Evolutionary conservation across 2,888 invertebrate genomes (phyloP).

Genomic region (Orthonevra nobilis): DNA sequence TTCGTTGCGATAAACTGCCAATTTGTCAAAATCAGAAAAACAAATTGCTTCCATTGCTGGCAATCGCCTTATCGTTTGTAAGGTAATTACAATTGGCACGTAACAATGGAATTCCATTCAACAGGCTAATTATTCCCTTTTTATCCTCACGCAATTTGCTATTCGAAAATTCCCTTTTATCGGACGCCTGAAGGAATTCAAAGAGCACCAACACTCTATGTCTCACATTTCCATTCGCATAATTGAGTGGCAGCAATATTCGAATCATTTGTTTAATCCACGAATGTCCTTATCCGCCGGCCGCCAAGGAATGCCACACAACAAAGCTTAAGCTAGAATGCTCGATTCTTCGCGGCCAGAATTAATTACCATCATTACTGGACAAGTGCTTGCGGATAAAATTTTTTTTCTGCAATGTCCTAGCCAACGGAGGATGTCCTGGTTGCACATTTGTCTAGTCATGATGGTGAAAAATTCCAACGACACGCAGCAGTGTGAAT

Average conservation of each 20-base stretch:
- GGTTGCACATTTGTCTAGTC: constrained; percentile 40
- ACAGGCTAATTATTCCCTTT: constrained; percentile 32
- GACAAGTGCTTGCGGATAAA: neutral
- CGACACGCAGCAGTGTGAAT: constrained; percentile 45
- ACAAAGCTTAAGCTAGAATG: constrained; percentile 39
- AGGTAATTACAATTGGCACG: constrained; percentile 25
- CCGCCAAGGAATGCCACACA: constrained; percentile 33
- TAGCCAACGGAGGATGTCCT: neutral
- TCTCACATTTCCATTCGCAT: constrained; percentile 43
- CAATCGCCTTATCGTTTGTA: too few species aligned
- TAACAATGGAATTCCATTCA: constrained; percentile 19
- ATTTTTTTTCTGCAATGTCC: neutral
- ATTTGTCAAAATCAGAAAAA: constrained; percentile 30
- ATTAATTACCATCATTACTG: constrained; percentile 62
- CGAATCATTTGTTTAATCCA: constrained; percentile 50
- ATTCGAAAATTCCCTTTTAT: neutral
- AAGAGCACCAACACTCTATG: too few species aligned
- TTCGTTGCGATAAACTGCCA: too few species aligned
- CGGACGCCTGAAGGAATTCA: neutral
- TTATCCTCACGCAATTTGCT: constrained; percentile 11
- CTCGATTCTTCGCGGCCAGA: constrained; percentile 25
- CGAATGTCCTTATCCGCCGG: constrained; percentile 57
- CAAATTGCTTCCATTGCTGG: too few species aligned
- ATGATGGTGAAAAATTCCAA: constrained; percentile 6
- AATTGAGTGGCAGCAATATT: constrained; percentile 49